A percentile compares a stretch with the other conserved stretches of the same genome.
Evolutionary conservation across 1,140 invertebrate species (phyloP).

Genomic region (Caerostris darwini): DNA sequence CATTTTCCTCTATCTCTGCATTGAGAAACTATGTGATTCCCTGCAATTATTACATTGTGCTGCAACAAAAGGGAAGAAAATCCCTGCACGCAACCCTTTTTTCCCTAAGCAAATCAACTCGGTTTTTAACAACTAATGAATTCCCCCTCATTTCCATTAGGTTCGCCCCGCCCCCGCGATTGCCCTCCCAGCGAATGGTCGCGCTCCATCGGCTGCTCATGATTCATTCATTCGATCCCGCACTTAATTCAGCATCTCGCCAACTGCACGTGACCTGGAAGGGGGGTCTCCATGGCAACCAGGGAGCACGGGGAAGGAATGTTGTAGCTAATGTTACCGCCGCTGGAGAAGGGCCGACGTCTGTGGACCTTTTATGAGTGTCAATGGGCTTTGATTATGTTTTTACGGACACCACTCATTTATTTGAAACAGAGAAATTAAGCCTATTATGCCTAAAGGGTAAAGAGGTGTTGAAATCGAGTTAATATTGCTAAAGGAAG

Average conservation of each 20-base stretch:
- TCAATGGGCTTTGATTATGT: constrained; percentile 12
- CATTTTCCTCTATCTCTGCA: no score
- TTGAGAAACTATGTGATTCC: no score
- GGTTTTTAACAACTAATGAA: neutral
- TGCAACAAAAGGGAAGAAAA: no score
- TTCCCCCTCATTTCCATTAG: neutral
- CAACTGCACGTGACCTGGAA: constrained; percentile 57
- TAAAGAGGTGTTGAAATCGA: no score
- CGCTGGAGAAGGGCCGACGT: neutral
- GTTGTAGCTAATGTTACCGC: neutral
- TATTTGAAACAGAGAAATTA: neutral
- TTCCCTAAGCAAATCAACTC: neutral
- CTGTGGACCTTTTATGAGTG: constrained; percentile 23
- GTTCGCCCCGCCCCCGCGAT: constrained; percentile 32
- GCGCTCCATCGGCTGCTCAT: constrained; percentile 64
- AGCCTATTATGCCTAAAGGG: no score
- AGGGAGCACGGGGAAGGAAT: neutral
- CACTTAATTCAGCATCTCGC: constrained; percentile 64
- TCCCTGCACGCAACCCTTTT: neutral
- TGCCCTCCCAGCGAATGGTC: constrained; percentile 56
- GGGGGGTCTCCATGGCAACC: constrained; percentile 62
- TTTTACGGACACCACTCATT: neutral
- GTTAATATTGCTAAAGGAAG: no score
- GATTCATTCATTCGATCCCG: constrained; percentile 67
- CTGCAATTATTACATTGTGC: no score